phyloP scores from a whole-genome alignment of 2,797 vertebrate species.

The Sandelia bainsii region DNA sequence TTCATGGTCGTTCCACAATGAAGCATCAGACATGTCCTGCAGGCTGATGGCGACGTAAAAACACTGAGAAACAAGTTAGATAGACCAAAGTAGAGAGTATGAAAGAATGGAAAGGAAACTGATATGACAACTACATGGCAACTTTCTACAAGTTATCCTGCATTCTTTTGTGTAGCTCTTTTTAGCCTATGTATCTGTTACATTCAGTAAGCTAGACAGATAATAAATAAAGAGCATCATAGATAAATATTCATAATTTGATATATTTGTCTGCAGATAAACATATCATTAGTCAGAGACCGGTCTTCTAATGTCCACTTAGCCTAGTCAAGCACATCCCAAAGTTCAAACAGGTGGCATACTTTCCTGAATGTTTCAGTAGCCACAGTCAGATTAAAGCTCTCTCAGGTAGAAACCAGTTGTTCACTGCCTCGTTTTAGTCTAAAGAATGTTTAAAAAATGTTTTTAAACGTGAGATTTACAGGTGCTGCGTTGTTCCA shows the following conservation, averaged over 20 bases:
- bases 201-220: too few relatives aligned
- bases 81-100: not conserved
- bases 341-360: too few relatives aligned
- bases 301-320: too few relatives aligned
- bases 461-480: conserved; percentile 25
- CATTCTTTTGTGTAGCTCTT: not conserved
- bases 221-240: not conserved
- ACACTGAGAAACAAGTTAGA: not conserved
- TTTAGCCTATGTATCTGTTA: not conserved
- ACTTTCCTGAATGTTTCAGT: not conserved
- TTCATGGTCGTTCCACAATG: not conserved
- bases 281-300: not conserved
- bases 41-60: not conserved
- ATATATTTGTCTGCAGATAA: not conserved
- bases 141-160: not conserved
- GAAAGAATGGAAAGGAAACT: not conserved
- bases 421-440: not conserved
- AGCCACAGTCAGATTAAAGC: not conserved
- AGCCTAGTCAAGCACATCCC: not conserved
- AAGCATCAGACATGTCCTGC: not conserved
- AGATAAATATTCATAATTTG: not conserved
- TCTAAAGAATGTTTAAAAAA: not conserved
- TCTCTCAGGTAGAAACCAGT: not conserved
- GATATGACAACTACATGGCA: not conserved
- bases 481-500: conserved; percentile 6